These are phyloP conservation scores for Bruchidius siliquastri DNA, from an alignment of 2,888 invertebrate genomes.

Conservation along the genomic window DNA sequence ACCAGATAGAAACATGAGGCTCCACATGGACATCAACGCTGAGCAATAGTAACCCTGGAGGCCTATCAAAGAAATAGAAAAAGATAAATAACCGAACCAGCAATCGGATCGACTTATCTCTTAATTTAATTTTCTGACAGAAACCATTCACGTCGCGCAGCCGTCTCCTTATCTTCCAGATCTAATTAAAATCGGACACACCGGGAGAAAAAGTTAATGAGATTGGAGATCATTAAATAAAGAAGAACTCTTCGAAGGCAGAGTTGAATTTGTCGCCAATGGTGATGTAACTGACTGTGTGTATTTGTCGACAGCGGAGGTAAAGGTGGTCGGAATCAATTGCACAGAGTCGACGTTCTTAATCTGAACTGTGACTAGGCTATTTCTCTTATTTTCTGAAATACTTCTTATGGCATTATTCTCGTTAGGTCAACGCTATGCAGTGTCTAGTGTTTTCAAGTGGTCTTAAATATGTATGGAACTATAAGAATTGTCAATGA, in stretches of 20 bases:
- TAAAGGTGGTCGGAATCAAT: neutral
- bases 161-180: neutral
- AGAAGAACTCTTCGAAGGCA: conserved; percentile 17
- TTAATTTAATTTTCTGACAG: conserved; percentile 4
- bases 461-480: too few relatives aligned
- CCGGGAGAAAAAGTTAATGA: conserved; percentile 20
- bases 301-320: conserved; percentile 17
- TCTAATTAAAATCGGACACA: conserved; percentile 2
- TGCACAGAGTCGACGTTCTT: neutral
- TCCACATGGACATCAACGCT: neutral
- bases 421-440: too few relatives aligned
- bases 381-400: too few relatives aligned
- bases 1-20: neutral
- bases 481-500: too few relatives aligned
- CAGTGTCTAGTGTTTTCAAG: too few relatives aligned
- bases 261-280: conserved; percentile 31
- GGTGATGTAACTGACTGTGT: conserved; percentile 28
- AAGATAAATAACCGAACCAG: neutral
- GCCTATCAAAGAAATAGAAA: neutral
- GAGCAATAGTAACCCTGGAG: neutral
- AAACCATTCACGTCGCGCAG: neutral
- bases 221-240: conserved; percentile 26
- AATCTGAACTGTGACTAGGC: neutral
- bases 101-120: neutral
- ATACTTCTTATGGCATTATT: too few relatives aligned